A percentile compares a stretch with the other conserved stretches of the same genome.
phyloP scores from a whole-genome alignment of 2,888 invertebrate species.

The Aelia acuminata region DNA sequence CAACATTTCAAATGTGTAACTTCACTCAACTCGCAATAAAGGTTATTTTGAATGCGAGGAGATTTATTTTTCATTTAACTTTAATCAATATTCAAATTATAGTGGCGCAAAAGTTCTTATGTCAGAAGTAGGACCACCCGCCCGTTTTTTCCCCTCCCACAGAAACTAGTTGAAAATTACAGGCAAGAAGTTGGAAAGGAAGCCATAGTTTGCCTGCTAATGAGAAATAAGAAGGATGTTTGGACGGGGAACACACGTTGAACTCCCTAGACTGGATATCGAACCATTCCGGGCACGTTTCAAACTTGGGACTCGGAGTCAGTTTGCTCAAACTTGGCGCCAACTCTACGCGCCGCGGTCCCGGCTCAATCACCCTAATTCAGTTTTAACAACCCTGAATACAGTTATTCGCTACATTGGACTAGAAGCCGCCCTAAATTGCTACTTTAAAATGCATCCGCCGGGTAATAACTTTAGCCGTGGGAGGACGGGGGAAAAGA shows the following conservation, averaged over 20 bases:
- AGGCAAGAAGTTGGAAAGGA: not conserved
- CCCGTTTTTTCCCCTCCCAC: not conserved
- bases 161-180: not conserved
- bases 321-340: conserved; percentile 36
- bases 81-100: conserved; percentile 13
- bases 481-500: conserved; percentile 34
- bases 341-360: conserved; percentile 24
- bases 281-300: conserved; percentile 46
- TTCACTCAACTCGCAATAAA: no score
- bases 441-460: conserved; percentile 50
- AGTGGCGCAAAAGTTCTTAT: not conserved
- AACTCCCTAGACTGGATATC: conserved; percentile 5
- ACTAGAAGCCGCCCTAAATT: conserved; percentile 36
- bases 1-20: no score
- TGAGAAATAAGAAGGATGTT: conserved; percentile 34
- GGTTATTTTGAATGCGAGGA: no score
- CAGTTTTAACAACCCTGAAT: conserved; percentile 50
- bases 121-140: not conserved
- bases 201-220: conserved; percentile 33
- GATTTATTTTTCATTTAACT: not conserved
- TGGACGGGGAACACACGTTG: conserved; percentile 7
- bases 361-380: conserved; percentile 44
- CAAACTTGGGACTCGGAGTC: conserved; percentile 7
- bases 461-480: conserved; percentile 43
- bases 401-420: conserved; percentile 46